phyloP scores from a whole-genome alignment of 1,140 invertebrate species.

The Diorhabda sublineata region DNA sequence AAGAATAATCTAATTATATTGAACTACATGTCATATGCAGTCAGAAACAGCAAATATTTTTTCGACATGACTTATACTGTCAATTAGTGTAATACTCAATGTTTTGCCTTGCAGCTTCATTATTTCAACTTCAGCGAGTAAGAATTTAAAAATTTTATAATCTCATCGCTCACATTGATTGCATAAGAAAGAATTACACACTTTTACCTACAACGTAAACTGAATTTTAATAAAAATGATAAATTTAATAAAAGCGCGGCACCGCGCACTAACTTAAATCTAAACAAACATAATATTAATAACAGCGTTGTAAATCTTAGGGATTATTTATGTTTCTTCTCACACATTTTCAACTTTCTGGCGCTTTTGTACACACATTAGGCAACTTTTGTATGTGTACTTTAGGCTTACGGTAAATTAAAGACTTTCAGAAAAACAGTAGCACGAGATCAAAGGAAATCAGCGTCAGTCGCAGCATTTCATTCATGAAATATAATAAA shows the following conservation, averaged over 20 bases:
- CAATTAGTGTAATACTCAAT: too few species aligned
- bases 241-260: neutral
- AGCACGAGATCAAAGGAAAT: constrained; percentile 16
- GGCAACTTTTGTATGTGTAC: constrained; percentile 9
- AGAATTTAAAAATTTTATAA: too few species aligned
- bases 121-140: too few species aligned
- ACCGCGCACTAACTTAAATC: neutral
- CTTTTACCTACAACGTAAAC: too few species aligned
- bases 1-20: too few species aligned
- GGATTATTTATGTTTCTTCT: constrained; percentile 15
- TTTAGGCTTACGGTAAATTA: constrained; percentile 10
- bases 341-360: constrained; percentile 5
- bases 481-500: constrained; percentile 6
- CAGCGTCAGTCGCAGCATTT: constrained; percentile 5
- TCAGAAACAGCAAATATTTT: too few species aligned
- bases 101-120: too few species aligned
- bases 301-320: constrained; percentile 12
- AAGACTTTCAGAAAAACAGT: constrained; percentile 10
- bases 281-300: constrained; percentile 17
- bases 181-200: too few species aligned
- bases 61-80: too few species aligned
- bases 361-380: constrained; percentile 12
- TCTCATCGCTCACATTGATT: too few species aligned
- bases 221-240: neutral
- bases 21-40: too few species aligned